Percentiles rank a stretch among this genome's conserved stretches.
These are phyloP conservation scores for Oryzias javanicus DNA, from an alignment of 2,113 vertebrate genomes.

Conservation along the genomic window DNA sequence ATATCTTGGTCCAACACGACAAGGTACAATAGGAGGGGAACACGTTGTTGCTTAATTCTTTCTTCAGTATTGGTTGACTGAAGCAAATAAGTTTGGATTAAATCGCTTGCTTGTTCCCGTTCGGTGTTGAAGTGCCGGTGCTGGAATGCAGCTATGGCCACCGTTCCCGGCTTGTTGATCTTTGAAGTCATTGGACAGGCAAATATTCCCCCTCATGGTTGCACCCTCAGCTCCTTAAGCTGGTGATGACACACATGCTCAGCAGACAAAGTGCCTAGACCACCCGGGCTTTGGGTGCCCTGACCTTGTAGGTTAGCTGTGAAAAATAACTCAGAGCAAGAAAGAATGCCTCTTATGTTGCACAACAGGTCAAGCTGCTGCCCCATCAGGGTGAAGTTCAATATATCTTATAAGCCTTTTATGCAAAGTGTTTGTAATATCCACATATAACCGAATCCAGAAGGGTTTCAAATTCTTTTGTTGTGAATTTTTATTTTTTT, in stretches of 20 bases:
- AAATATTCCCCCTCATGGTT: conserved; percentile 53
- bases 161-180: conserved; percentile 60
- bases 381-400: conserved; percentile 54
- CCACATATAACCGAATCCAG: conserved; percentile 23
- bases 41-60: no score
- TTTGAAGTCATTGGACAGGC: conserved; percentile 71
- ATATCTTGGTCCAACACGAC: no score
- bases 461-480: conserved; percentile 9
- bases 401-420: conserved; percentile 31
- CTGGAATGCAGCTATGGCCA: conserved; percentile 41
- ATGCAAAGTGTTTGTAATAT: conserved; percentile 45
- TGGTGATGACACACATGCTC: conserved; percentile 74
- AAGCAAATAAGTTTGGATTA: no score
- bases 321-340: conserved; percentile 65
- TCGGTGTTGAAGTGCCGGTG: neutral
- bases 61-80: no score
- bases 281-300: conserved; percentile 67
- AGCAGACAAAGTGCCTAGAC: conserved; percentile 69
- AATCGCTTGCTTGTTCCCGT: no score
- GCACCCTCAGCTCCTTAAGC: conserved; percentile 43
- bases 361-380: conserved; percentile 50
- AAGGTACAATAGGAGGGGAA: no score
- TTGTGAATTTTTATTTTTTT: neutral
- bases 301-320: conserved; percentile 74
- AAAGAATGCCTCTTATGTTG: conserved; percentile 58